Evolutionary conservation across 1,140 invertebrate genomes (phyloP).

Genomic region (Drosophila tsacasi): DNA sequence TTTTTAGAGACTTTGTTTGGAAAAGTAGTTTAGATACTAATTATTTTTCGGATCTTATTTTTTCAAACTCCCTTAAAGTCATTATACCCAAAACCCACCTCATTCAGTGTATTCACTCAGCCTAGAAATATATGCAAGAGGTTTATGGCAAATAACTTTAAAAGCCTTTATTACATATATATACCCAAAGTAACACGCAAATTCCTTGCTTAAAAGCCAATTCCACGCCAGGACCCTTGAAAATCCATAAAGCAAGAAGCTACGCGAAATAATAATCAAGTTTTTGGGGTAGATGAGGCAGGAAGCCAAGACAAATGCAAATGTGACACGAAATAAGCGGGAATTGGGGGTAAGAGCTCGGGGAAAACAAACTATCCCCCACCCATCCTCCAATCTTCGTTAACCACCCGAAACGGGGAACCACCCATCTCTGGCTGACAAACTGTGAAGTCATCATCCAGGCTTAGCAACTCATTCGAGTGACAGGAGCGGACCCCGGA

Average conservation of each 20-base stretch:
- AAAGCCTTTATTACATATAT: not conserved
- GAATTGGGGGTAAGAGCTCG: not conserved
- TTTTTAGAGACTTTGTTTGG: no score
- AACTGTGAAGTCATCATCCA: constrained; percentile 84
- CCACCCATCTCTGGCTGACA: constrained; percentile 73
- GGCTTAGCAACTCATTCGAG: constrained; percentile 82
- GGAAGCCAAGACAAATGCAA: constrained; percentile 70
- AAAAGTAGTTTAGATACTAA: not conserved
- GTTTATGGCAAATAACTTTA: not conserved
- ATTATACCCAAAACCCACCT: no score
- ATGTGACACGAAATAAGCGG: constrained; percentile 68
- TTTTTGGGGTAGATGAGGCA: constrained; percentile 18
- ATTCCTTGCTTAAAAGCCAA: constrained; percentile 4
- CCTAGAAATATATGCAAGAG: not conserved
- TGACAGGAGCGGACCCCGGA: constrained; percentile 46
- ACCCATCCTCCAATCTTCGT: constrained; percentile 6
- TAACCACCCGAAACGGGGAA: constrained; percentile 31
- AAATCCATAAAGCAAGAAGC: constrained; percentile 25
- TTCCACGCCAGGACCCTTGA: not conserved
- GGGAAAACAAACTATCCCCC: constrained; percentile 65
- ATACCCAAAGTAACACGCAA: not conserved
- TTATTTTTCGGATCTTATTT: not conserved
- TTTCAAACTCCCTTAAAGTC: not conserved
- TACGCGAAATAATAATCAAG: constrained; percentile 51
- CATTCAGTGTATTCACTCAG: not conserved